Evolutionary conservation across 1,140 invertebrate genomes (phyloP), one percentile per base, ranked within the genome.

Genomic region (Phymastichus coffea): DNA sequence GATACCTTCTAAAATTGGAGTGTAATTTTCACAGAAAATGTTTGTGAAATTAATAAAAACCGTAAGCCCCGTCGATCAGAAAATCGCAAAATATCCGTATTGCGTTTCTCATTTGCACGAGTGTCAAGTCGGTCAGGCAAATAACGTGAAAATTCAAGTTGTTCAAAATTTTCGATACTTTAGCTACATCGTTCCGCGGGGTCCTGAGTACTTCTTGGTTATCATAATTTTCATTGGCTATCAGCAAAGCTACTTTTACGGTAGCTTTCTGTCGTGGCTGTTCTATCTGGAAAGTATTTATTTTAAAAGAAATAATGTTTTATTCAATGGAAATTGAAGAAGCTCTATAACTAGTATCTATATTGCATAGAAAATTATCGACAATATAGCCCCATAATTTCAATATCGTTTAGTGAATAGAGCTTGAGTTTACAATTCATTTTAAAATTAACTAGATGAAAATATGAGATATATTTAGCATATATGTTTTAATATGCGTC

Each of bases 81-180:
- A 62, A 35, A 22, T 68, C 48, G 23, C 67, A 68, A 59, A 78
- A 78, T 41, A 70, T 51, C 35, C 65, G 55, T 10, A 76, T 69
- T 7, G 68, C 71, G 63, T 72, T 76, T 51, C 56, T 72, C 72
- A 77, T 78, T 58, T 79, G 70, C 10, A 47, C 14, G 19, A 66
- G 49, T 2, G 67, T 70, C 15, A 75, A 63, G 68, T 78, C 71
- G 22, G 64, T 40, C 2, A 74, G 51, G 30, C 69, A 71, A 44
- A 76, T 72, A n/a, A 76, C 67, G 62, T 76, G 64, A 63, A 81
- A 78, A 61, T 68, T 69, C 52, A 77, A 68, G 22, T 71, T 64
- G 14, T 69, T 66, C n/a, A 80, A 70, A 19, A 71, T 64, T 25
- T 63, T 57, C 30, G 66, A 65, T 25, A 80, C 71, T 48, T 61